Percentiles rank a stretch among this genome's conserved stretches.
phyloP scores from a whole-genome alignment of 2,797 vertebrate species.

The Lagorchestes hirsutus region DNA sequence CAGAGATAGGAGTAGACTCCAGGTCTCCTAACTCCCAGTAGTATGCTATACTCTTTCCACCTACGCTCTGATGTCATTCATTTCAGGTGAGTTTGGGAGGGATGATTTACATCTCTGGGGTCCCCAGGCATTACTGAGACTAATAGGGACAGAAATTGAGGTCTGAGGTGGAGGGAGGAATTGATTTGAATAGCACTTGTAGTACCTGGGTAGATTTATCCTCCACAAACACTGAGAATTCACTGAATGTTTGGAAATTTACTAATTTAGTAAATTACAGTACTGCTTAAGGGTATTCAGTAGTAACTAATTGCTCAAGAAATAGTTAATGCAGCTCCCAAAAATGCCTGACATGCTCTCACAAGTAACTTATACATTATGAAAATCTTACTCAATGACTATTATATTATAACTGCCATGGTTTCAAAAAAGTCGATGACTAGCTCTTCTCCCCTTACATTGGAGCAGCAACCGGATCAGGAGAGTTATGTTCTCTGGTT shows the following conservation, averaged over 20 bases:
- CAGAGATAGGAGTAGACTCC: background rate
- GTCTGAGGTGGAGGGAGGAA: background rate
- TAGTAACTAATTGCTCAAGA: background rate
- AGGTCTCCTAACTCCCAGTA: background rate
- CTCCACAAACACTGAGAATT: background rate
- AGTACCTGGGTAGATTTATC: background rate
- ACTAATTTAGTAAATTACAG: background rate
- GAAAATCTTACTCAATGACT: background rate
- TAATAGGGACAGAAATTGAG: background rate
- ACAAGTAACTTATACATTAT: background rate
- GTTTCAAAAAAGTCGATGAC: background rate
- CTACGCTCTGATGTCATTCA: background rate
- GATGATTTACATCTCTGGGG: background rate
- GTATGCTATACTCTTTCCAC: background rate
- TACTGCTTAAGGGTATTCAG: background rate
- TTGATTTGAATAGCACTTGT: background rate
- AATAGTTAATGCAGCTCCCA: background rate
- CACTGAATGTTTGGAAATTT: background rate
- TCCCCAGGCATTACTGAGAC: background rate
- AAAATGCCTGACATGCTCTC: background rate
- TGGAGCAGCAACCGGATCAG: background rate
- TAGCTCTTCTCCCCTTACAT: background rate
- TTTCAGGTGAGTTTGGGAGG: background rate
- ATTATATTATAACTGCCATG: background rate
- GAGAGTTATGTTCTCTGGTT: background rate